Evolutionary conservation across 2,797 vertebrate species (phyloP).

Genomic region (Pristis pectinata): DNA sequence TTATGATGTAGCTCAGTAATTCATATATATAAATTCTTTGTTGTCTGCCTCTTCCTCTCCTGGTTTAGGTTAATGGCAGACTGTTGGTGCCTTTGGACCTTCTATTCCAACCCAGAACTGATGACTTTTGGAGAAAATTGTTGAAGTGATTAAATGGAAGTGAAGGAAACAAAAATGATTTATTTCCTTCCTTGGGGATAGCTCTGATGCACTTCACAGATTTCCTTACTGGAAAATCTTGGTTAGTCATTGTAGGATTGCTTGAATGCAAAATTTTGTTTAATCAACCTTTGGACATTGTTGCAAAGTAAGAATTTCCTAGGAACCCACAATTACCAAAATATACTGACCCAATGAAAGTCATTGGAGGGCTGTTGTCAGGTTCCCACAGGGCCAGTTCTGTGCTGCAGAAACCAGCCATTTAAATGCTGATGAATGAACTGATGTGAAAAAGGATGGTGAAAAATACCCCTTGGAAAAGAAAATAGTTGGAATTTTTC

Average conservation of each 20-base stretch:
- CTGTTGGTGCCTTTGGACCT: not conserved
- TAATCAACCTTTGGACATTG: not conserved
- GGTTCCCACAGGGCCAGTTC: not conserved
- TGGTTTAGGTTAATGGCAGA: not conserved
- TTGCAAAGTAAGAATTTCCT: not conserved
- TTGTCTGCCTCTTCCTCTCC: not conserved
- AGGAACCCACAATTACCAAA: not conserved
- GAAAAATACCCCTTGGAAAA: not conserved
- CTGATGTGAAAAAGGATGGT: not conserved
- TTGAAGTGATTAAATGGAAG: not conserved
- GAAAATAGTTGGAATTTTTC: not conserved
- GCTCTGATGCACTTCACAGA: not conserved
- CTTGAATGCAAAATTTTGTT: not conserved
- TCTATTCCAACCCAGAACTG: not conserved
- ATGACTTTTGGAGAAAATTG: not conserved
- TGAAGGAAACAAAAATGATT: not conserved
- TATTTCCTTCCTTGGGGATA: not conserved
- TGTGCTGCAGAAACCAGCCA: not conserved
- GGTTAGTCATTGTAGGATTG: not conserved
- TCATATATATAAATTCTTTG: too few relatives aligned
- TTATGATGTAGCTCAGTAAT: too few relatives aligned
- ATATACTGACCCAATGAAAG: not conserved
- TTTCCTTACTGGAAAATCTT: not conserved
- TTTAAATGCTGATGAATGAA: constrained; percentile 23
- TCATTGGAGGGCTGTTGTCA: not conserved